Base-by-base conservation (phyloP, 2,797 vertebrate genomes). In the Sciurus vulgaris region DNA sequence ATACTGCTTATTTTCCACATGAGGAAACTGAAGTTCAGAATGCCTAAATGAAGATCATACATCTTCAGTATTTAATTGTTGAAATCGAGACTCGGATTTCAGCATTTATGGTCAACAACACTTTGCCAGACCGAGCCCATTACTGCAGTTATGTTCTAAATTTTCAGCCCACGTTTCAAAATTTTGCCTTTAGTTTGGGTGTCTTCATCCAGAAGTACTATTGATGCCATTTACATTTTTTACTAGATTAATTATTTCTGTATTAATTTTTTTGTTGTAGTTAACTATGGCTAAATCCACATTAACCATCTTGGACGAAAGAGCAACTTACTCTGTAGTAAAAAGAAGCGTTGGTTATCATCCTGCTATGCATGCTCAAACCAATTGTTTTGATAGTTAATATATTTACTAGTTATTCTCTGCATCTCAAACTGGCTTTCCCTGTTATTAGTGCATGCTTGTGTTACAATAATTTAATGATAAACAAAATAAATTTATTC, bases 251-350 rank as follows among this genome's bases (percentile, higher is more conserved):
- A 81, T 63, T 77, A 51, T 63, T 70, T 59, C 38, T 74, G 12
- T 63, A 18, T 47, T 67, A 38, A 51, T 54, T 94, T 93, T 93
- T 93, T 79, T 77, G 10, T 84, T 92, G 77, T 54, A 18, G 63
- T 77, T 38, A 56, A 56, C 49, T 87, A 3, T 93, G 28, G 12
- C 70, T 77, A 84, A 24, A 59, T 26, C 22, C 30, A 65, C 28
- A 89, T 91, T 91, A 76, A 89, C 44, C 28, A 69, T 83, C 30
- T 91, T 63, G 11, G 44, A n/a, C 90, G 63, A 91, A 96, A 93
- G 28, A 81, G 49, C 85, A 89, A 70, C 78, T 70, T 81, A 41
- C 12, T 51, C 35, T 61, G 28, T 70, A 74, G 30, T 89, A 38
- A 73, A 44, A 84, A 92, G 61, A 91, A 59, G 14, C 33, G n/a